Percentiles rank a stretch among this genome's conserved stretches.
These are phyloP conservation scores for Magallana ariakensis DNA, from an alignment of 1,140 invertebrate genomes.

Conservation along the genomic window DNA sequence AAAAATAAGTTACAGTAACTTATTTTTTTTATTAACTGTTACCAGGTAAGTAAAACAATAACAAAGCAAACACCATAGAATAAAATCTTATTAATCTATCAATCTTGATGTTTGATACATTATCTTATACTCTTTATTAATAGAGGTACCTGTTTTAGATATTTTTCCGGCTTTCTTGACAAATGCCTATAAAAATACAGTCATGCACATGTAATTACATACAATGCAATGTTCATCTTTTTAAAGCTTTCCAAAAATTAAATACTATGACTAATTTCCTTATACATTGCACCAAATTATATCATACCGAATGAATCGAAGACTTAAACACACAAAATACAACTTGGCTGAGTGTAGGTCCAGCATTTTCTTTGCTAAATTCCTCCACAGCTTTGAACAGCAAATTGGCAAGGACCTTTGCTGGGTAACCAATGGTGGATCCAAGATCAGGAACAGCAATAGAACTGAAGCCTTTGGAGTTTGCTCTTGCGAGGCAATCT, in stretches of 20 bases:
- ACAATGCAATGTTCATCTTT: too few species aligned
- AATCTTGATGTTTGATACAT: not conserved
- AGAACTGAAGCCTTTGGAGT: constrained; percentile 28
- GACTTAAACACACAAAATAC: not conserved
- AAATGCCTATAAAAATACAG: not conserved
- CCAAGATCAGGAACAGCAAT: constrained; percentile 42
- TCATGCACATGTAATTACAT: too few species aligned
- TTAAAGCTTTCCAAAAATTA: too few species aligned
- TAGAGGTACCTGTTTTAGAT: constrained; percentile 12
- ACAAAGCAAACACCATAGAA: too few species aligned
- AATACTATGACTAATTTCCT: too few species aligned
- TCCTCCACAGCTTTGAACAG: constrained; percentile 5
- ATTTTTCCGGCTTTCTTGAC: not conserved
- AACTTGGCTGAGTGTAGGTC: not conserved
- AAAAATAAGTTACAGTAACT: too few species aligned
- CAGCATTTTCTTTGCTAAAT: not conserved
- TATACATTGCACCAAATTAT: too few species aligned
- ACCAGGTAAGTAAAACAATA: too few species aligned
- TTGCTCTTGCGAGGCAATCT: constrained; percentile 24
- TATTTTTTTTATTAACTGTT: too few species aligned
- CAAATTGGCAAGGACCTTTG: not conserved
- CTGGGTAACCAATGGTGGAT: not conserved
- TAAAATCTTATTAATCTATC: too few species aligned
- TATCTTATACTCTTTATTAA: not conserved
- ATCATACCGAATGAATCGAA: not conserved